Percentiles rank a stretch among this genome's conserved stretches.
Evolutionary conservation across 2,113 vertebrate genomes (phyloP).

Genomic region (Leptobrachium ailaonicum): DNA sequence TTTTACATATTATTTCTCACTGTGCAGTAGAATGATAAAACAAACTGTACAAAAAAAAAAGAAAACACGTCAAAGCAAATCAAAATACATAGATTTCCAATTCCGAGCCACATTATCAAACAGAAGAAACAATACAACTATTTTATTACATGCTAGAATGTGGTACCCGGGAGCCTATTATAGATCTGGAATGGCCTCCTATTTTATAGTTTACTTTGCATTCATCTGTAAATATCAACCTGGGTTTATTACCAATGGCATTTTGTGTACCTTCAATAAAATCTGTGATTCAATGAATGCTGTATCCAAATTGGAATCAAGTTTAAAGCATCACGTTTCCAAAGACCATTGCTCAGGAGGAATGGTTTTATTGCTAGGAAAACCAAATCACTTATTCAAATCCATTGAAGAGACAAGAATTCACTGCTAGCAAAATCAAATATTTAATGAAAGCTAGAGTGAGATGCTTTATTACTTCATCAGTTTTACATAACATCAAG

Average conservation of each 20-base stretch:
- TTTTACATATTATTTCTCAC: no score
- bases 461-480: slow-evolving; percentile 4
- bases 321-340: slow-evolving; percentile 18
- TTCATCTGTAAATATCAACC: slow-evolving; percentile 11
- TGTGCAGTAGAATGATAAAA: no score
- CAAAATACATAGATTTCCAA: no score
- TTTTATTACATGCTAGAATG: no score
- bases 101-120: no score
- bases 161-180: neutral
- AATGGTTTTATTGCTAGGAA: slow-evolving; percentile 11
- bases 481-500: slow-evolving; percentile 13
- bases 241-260: slow-evolving; percentile 2
- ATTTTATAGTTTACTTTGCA: slow-evolving; percentile 5
- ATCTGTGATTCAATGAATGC: slow-evolving; percentile 13
- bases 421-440: slow-evolving; percentile 4
- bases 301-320: slow-evolving; percentile 20
- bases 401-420: slow-evolving; percentile 7
- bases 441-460: slow-evolving; percentile 11
- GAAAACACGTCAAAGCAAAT: no score
- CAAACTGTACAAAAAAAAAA: no score
- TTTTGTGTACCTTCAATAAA: slow-evolving; percentile 2
- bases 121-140: no score
- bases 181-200: neutral
- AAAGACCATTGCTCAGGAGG: slow-evolving; percentile 11
- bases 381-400: slow-evolving; percentile 18